phyloP scores from a whole-genome alignment of 2,888 invertebrate genomes.

The Erebia epiphron region DNA sequence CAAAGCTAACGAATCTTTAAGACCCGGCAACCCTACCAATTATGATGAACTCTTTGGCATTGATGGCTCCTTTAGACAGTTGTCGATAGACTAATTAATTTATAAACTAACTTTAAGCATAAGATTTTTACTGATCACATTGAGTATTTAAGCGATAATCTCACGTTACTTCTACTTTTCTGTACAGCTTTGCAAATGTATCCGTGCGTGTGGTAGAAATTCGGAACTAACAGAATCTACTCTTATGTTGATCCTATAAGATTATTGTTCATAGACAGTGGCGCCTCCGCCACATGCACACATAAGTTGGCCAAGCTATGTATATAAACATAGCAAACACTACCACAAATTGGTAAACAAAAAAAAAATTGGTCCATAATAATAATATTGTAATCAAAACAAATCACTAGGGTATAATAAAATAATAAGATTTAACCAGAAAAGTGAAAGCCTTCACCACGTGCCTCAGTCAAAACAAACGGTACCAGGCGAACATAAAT shows the following conservation, averaged over 20 bases:
- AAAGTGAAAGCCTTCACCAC: background rate
- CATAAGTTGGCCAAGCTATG: too few species aligned
- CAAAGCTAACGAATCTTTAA: constrained; percentile 89
- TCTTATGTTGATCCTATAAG: too few species aligned
- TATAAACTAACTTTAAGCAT: background rate
- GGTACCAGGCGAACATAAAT: constrained; percentile 20
- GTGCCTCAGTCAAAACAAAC: constrained; percentile 17
- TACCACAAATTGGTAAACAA: too few species aligned
- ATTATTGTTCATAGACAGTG: too few species aligned
- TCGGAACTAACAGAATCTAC: too few species aligned
- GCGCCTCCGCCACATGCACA: too few species aligned
- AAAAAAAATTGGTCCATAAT: too few species aligned
- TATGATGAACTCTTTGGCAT: constrained; percentile 93
- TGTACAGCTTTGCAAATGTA: too few species aligned
- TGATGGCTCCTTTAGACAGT: constrained; percentile 92
- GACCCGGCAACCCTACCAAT: constrained; percentile 92
- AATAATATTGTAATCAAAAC: background rate
- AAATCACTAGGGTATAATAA: constrained; percentile 6
- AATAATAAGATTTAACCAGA: background rate
- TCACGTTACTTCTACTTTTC: too few species aligned
- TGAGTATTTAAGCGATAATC: too few species aligned
- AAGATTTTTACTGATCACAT: background rate
- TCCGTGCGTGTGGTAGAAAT: too few species aligned
- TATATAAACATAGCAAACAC: too few species aligned
- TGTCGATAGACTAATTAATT: constrained; percentile 85